A percentile compares a stretch with the other conserved stretches of the same genome.
These are phyloP conservation scores for Bufo gargarizans DNA, from an alignment of 2,113 vertebrate genomes.

Conservation along the genomic window DNA sequence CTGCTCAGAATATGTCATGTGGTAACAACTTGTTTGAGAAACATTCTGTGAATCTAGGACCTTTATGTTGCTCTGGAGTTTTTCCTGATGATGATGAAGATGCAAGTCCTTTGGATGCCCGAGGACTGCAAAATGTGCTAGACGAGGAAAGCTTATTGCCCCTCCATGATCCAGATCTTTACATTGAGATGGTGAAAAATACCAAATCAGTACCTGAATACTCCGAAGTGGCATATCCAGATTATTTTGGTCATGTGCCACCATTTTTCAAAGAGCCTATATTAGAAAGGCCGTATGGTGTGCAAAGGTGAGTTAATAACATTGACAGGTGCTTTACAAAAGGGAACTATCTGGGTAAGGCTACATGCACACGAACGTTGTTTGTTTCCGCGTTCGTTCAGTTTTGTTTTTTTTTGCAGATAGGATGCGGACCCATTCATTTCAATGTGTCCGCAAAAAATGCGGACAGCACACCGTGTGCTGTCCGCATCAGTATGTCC, in stretches of 20 bases:
- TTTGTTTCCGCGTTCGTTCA: too few species aligned
- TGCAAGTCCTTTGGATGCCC: constrained; percentile 76
- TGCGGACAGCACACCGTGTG: too few species aligned
- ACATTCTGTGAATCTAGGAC: constrained; percentile 75
- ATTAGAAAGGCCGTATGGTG: constrained; percentile 91
- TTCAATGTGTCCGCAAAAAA: too few species aligned
- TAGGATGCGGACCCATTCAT: too few species aligned
- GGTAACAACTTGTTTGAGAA: constrained; percentile 73
- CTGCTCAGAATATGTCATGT: constrained; percentile 69
- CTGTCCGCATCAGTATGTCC: too few species aligned
- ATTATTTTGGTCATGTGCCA: constrained; percentile 95
- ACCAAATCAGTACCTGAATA: constrained; percentile 90
- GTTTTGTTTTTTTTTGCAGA: too few species aligned
- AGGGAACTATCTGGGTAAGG: too few species aligned
- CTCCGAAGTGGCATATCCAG: constrained; percentile 94
- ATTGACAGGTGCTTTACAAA: neutral
- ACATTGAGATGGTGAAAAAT: constrained; percentile 90
- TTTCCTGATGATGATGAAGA: constrained; percentile 82
- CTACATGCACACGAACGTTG: too few species aligned
- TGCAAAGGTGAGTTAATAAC: constrained; percentile 85
- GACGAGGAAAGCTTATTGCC: constrained; percentile 79
- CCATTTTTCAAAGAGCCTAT: constrained; percentile 89
- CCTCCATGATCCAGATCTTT: constrained; percentile 92
- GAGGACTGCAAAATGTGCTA: constrained; percentile 75
- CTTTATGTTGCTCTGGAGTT: constrained; percentile 77